phyloP scores from a whole-genome alignment of 2,888 invertebrate species.

The Sicus ferrugineus region DNA sequence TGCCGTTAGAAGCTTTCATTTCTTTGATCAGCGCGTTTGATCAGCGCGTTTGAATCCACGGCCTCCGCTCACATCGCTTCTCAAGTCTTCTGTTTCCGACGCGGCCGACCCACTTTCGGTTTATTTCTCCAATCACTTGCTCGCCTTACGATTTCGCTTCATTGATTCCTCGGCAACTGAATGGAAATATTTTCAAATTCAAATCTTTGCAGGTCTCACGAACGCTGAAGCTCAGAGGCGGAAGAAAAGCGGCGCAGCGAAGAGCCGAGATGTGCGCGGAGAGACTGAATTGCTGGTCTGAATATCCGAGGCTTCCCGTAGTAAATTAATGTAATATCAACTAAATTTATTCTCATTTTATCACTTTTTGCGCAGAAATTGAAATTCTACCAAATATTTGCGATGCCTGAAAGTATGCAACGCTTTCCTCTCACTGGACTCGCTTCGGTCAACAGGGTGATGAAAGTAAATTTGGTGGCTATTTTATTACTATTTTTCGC shows the following conservation, averaged over 20 bases:
- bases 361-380: too few relatives aligned
- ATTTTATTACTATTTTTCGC: too few relatives aligned
- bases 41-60: background rate
- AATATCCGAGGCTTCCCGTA: too few relatives aligned
- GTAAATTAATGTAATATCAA: too few relatives aligned
- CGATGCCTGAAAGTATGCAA: slow-evolving; percentile 12
- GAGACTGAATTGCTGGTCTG: too few relatives aligned
- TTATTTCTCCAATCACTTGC: slow-evolving; percentile 6
- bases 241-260: background rate
- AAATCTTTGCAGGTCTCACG: background rate
- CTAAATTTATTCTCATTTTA: too few relatives aligned
- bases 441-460: too few relatives aligned
- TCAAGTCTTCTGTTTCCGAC: background rate
- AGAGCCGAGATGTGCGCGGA: too few relatives aligned
- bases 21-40: background rate
- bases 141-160: background rate
- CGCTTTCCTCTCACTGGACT: background rate
- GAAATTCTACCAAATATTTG: too few relatives aligned
- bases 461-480: too few relatives aligned
- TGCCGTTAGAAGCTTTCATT: background rate
- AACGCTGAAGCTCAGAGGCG: background rate
- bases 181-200: slow-evolving; percentile 2
- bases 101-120: slow-evolving; percentile 2
- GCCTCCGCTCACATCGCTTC: background rate
- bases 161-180: background rate